Conservation (phyloP, 2,888 invertebrate species). For the Panorpa germanica region DNA sequence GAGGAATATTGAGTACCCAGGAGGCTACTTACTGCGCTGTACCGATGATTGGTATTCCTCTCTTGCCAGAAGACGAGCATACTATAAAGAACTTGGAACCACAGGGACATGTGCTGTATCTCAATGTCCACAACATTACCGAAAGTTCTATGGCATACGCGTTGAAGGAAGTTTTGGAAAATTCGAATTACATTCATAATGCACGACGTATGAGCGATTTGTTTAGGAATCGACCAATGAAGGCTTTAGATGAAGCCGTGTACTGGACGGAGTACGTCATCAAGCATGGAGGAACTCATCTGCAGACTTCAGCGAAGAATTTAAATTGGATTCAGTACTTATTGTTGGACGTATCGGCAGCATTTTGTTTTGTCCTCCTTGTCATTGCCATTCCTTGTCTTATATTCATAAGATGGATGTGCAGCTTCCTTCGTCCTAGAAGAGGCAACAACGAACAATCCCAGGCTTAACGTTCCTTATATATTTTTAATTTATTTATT, state of each 20-base stretch:
- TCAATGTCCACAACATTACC: not conserved
- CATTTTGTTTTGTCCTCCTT: no score
- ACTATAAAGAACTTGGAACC: slow-evolving; percentile 18
- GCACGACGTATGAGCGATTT: slow-evolving; percentile 6
- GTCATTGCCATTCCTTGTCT: no score
- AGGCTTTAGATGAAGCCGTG: slow-evolving; percentile 6
- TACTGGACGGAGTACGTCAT: slow-evolving; percentile 9
- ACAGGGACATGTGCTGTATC: slow-evolving; percentile 1
- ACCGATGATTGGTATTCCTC: slow-evolving; percentile 25
- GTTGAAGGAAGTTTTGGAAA: slow-evolving; percentile 12
- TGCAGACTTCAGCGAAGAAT: no score
- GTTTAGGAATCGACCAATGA: slow-evolving; percentile 8
- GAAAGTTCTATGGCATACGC: slow-evolving; percentile 9
- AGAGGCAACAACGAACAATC: no score
- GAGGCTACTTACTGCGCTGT: slow-evolving; percentile 27
- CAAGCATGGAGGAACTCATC: slow-evolving; percentile 7
- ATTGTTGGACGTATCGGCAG: no score
- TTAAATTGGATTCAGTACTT: no score
- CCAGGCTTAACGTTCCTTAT: no score
- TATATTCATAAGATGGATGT: no score
- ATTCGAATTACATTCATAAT: slow-evolving; percentile 12
- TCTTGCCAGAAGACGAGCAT: slow-evolving; percentile 25
- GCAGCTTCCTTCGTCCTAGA: no score
- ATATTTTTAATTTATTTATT: no score
- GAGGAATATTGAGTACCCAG: slow-evolving; percentile 29